These are phyloP conservation scores for Nyctibius bracteatus DNA, from an alignment of 2,113 vertebrate species.

Conservation along the genomic window DNA sequence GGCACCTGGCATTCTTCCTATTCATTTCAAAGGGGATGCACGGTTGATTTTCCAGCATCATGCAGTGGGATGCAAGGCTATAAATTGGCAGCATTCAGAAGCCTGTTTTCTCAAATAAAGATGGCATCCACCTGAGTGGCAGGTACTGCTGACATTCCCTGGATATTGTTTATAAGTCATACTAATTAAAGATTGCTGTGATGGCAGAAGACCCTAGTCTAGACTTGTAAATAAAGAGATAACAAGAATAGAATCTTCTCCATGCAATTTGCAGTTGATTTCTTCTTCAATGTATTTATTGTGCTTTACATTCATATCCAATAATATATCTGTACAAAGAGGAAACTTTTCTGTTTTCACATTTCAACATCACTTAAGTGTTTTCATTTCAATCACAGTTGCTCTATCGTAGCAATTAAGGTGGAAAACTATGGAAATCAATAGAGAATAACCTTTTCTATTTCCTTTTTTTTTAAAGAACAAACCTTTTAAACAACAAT, in stretches of 20 bases:
- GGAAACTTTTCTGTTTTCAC: not conserved
- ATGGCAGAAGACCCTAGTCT: not conserved
- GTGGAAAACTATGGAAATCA: not conserved
- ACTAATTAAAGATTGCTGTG: not conserved
- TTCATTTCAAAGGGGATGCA: not conserved
- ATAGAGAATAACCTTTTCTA: not conserved
- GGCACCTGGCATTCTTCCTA: conserved; percentile 7
- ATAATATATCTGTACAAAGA: not conserved
- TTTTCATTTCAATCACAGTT: not conserved
- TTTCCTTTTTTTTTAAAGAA: rapidly evolving
- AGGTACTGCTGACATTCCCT: not conserved
- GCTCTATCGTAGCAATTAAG: not conserved
- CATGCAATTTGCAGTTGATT: not conserved
- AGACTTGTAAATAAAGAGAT: not conserved
- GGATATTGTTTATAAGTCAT: not conserved
- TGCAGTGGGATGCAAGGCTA: not conserved
- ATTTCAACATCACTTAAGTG: not conserved
- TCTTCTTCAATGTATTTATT: not conserved
- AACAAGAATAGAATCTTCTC: not conserved
- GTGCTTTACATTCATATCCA: not conserved
- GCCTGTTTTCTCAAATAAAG: not conserved
- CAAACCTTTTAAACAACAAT: not conserved
- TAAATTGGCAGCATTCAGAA: not conserved
- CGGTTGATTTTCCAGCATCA: not conserved
- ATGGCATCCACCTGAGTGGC: not conserved